Evolutionary conservation across 2,888 invertebrate genomes (phyloP), one percentile per base, ranked within the genome.

Genomic region (Sphinx pinastri): DNA sequence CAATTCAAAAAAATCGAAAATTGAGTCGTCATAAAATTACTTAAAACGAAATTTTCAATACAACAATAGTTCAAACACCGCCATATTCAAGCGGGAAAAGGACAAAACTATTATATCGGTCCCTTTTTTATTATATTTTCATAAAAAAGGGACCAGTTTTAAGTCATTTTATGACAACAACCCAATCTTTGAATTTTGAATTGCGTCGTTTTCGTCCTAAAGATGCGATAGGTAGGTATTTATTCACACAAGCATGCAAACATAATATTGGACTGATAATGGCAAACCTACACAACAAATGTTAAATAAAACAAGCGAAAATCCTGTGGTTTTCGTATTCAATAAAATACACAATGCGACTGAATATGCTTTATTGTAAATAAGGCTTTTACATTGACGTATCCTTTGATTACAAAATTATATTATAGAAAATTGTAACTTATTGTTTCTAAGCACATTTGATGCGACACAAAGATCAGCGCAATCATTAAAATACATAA

Each of bases 251-350:
- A 76, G 75, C 84, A 85, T 85, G 86, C 84, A 86, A 85, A 86
- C 68, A 69, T 60, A 80, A 83, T 74, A 86, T 82, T 73, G 77
- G 71, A 79, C 77, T 83, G 89, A 90, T 91, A 91, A 86, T 93
- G 94, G 94, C 94, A 94, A 94, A 94, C 94, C 93, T 93, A 87
- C 91, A 94, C 94, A 93, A 93, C 85, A 81, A 93, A 92, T 88
- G 87, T 74, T 87, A 89, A 88, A 86, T 73, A 80, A 86, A 88
- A 84, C 77, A 87, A 85, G 84, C 84, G 80, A 76, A 72, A 81
- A 73, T 75, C 58, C 74, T 82, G 80, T 84, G 83, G 82, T 80
- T 75, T 55, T 78, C 70, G 74, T 77, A 73, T 83, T 80, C 83
- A 94, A 94, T 93, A 89, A 94, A 93, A 94, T 92, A 90, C 92